Percentiles rank a stretch among this genome's conserved stretches.
Evolutionary conservation across 2,888 invertebrate genomes (phyloP).

Genomic region (Belgica antarctica): DNA sequence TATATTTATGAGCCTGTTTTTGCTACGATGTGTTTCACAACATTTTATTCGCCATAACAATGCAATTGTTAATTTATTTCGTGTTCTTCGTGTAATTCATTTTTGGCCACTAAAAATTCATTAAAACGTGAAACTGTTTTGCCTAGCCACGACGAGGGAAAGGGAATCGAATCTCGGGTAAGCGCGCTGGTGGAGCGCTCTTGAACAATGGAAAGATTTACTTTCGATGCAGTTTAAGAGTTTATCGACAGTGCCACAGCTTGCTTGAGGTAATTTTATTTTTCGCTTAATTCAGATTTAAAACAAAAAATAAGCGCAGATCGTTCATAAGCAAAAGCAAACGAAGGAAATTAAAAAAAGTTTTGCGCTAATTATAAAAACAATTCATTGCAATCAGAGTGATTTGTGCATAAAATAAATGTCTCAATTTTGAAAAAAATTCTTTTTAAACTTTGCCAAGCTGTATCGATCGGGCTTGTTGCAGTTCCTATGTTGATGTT

Average conservation of each 20-base stretch:
- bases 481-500: not conserved
- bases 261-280: slow-evolving; percentile 19
- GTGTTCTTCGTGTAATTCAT: slow-evolving; percentile 42
- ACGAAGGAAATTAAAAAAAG: slow-evolving; percentile 1
- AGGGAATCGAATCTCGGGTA: too few relatives aligned
- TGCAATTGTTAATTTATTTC: slow-evolving; percentile 43
- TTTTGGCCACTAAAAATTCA: slow-evolving; percentile 32
- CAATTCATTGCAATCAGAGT: slow-evolving; percentile 8
- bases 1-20: slow-evolving; percentile 42
- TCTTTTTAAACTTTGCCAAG: not conserved
- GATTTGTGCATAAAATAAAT: not conserved
- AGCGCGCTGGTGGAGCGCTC: not conserved
- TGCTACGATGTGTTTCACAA: not conserved
- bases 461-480: not conserved
- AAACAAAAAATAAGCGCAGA: slow-evolving; percentile 34
- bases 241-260: slow-evolving; percentile 23
- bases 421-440: not conserved
- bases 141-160: not conserved
- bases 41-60: slow-evolving; percentile 38
- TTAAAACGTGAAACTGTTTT: slow-evolving; percentile 35
- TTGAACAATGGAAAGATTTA: slow-evolving; percentile 17
- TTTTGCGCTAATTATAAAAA: not conserved
- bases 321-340: slow-evolving; percentile 35
- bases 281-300: slow-evolving; percentile 36
- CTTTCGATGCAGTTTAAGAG: not conserved